These are phyloP conservation scores for Machimus atricapillus DNA, from an alignment of 2,888 invertebrate genomes.

Conservation along the genomic window DNA sequence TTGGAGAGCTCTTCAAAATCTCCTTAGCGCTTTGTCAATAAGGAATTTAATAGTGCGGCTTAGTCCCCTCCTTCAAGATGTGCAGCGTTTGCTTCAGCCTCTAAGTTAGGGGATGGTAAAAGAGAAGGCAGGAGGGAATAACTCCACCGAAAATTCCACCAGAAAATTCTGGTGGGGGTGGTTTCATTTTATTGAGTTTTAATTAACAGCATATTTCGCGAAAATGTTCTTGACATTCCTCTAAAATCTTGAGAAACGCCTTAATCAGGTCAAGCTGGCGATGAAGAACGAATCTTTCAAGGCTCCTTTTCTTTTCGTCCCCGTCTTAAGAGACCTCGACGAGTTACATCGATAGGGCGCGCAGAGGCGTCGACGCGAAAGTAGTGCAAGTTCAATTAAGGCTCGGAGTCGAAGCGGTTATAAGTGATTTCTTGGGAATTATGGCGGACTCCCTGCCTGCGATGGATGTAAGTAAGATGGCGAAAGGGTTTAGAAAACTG, in stretches of 20 bases:
- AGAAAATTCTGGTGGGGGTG: neutral
- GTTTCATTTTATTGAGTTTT: neutral
- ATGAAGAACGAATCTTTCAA: neutral
- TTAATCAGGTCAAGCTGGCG: neutral
- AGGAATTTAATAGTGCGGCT: slow-evolving; percentile 21
- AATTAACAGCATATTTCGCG: neutral
- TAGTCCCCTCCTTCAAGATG: neutral
- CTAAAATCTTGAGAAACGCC: neutral
- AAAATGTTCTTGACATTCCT: neutral
- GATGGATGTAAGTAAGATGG: neutral
- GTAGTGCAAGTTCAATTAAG: neutral
- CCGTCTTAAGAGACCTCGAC: neutral
- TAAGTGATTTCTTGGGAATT: neutral
- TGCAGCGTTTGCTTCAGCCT: neutral
- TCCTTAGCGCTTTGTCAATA: slow-evolving; percentile 24
- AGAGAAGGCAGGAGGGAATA: neutral
- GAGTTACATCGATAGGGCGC: neutral
- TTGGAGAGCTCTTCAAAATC: slow-evolving; percentile 6
- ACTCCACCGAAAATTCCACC: neutral
- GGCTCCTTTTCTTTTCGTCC: neutral
- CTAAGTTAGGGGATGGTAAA: too few relatives aligned
- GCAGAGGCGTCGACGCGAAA: neutral
- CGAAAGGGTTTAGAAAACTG: neutral
- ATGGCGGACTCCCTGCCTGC: neutral
- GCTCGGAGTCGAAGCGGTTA: neutral